Conservation (phyloP, 2,797 vertebrate genomes). For the Limnodromus scolopaceus region DNA sequence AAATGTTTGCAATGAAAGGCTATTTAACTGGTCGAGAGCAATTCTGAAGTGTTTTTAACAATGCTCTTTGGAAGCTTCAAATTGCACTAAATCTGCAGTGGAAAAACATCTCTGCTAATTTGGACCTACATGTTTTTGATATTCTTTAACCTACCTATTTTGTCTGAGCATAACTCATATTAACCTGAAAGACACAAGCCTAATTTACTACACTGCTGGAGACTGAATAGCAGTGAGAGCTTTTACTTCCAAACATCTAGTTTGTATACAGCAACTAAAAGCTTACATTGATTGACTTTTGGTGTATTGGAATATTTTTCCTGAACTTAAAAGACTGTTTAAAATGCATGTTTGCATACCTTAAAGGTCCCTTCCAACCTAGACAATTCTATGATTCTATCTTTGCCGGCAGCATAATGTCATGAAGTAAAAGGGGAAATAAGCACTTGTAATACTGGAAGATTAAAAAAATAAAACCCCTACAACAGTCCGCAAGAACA, state of each 20-base stretch:
- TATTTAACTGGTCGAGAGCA: neutral
- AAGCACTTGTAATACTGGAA: neutral
- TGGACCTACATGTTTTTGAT: neutral
- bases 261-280: neutral
- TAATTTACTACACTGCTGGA: neutral
- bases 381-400: too few species aligned
- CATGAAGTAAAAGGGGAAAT: neutral
- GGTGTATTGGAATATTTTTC: neutral
- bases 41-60: neutral
- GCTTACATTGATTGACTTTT: neutral
- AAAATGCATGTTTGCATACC: neutral
- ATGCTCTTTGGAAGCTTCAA: neutral
- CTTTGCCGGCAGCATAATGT: neutral
- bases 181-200: neutral
- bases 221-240: neutral
- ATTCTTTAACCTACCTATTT: neutral
- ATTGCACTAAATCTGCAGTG: neutral
- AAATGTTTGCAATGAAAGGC: neutral
- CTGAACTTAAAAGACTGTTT: neutral
- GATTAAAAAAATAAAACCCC: neutral
- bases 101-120: neutral
- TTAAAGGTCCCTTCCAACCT: too few species aligned
- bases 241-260: neutral
- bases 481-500: neutral
- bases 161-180: neutral